These are phyloP conservation scores for Cosmia trapezina DNA, from an alignment of 2,888 invertebrate species.

Conservation along the genomic window DNA sequence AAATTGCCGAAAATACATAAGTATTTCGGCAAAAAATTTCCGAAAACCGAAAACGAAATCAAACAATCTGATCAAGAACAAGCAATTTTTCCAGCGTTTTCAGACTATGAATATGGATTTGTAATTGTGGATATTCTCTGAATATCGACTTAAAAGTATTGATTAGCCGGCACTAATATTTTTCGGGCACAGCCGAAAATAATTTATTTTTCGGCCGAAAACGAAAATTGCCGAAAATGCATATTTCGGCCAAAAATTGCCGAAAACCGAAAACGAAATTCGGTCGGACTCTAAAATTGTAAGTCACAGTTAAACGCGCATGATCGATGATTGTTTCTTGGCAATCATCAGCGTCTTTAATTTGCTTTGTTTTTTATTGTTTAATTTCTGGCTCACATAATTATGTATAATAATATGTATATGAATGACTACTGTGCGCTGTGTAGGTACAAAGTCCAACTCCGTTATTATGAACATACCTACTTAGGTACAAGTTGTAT, in stretches of 20 bases:
- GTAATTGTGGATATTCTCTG: not conserved
- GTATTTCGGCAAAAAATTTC: not conserved
- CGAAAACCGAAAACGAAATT: not conserved
- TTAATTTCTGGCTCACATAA: conserved; percentile 11
- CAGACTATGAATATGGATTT: not conserved
- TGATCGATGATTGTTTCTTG: conserved; percentile 51
- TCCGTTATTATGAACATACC: too few relatives aligned
- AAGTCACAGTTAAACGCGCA: conserved; percentile 41
- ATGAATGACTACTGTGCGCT: too few relatives aligned
- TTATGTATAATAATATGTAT: not conserved
- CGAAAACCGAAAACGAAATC: not conserved
- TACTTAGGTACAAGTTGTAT: too few relatives aligned
- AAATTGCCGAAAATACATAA: too few relatives aligned
- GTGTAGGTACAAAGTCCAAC: not conserved
- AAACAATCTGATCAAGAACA: not conserved
- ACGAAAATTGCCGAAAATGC: too few relatives aligned
- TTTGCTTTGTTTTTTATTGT: conserved; percentile 14
- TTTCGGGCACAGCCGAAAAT: too few relatives aligned
- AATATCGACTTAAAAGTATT: not conserved
- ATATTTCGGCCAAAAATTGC: not conserved
- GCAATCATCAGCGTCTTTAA: conserved; percentile 26
- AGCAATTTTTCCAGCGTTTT: too few relatives aligned
- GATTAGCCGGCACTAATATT: not conserved
- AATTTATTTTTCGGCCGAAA: not conserved
- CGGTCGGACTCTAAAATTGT: conserved; percentile 21